A percentile compares a stretch with the other conserved stretches of the same genome.
Conservation (phyloP, 1,140 invertebrate species). For the Drosophila elegans region DNA sequence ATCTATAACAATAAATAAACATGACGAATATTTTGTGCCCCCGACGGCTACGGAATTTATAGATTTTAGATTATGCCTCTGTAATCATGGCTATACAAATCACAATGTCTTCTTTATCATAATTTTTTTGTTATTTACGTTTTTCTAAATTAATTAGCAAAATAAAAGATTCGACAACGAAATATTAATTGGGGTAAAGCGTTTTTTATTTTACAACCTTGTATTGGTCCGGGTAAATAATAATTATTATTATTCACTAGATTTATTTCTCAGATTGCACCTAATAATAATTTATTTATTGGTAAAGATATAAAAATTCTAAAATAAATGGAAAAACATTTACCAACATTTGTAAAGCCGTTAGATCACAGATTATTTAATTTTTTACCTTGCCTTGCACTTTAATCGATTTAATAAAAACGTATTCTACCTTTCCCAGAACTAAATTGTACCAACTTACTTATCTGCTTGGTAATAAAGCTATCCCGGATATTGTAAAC, state of each 20-base stretch:
- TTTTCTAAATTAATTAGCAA: background rate
- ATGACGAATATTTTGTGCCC: constrained; percentile 2
- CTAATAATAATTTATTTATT: no score
- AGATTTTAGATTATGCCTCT: constrained; percentile 9
- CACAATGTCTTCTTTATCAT: constrained; percentile 1
- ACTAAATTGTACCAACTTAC: background rate
- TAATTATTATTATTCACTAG: background rate
- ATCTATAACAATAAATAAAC: no score
- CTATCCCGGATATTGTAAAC: constrained; percentile 35
- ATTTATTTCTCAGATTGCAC: background rate
- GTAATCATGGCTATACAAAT: background rate
- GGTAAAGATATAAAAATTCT: background rate
- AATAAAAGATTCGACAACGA: background rate
- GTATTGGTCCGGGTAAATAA: background rate
- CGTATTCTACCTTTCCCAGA: background rate
- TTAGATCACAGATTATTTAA: background rate
- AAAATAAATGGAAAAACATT: background rate
- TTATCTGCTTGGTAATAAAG: constrained; percentile 1
- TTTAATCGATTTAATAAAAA: background rate
- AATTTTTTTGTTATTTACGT: constrained; percentile 3
- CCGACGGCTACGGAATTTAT: constrained; percentile 3
- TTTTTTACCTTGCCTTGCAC: background rate
- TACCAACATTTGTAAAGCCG: background rate
- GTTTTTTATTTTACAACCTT: background rate
- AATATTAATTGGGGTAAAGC: constrained; percentile 5